Evolutionary conservation across 1,140 invertebrate species (phyloP).

Genomic region (Chelonus insularis): DNA sequence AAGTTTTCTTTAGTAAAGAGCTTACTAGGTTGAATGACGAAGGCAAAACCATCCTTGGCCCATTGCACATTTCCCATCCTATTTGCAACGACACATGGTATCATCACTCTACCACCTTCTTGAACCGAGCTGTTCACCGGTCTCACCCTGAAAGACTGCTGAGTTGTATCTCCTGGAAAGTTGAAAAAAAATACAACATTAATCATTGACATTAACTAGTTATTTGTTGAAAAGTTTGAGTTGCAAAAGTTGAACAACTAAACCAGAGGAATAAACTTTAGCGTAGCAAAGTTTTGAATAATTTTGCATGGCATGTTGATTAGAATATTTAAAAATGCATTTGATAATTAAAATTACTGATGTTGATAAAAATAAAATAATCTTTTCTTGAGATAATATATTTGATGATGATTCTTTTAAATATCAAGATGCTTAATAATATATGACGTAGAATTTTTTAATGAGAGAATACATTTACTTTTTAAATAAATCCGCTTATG

Average conservation of each 20-base stretch:
- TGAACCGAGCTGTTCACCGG: constrained; percentile 78
- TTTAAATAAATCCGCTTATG: no score
- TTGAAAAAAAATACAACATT: constrained; percentile 31
- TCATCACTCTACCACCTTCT: constrained; percentile 78
- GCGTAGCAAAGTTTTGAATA: no score
- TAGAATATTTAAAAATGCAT: no score
- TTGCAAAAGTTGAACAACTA: background rate
- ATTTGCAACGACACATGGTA: constrained; percentile 85
- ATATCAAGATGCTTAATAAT: no score
- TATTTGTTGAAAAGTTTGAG: background rate
- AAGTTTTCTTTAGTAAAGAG: constrained; percentile 7
- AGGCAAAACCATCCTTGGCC: constrained; percentile 92
- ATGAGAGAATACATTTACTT: no score
- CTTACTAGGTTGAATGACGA: constrained; percentile 67
- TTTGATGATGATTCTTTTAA: no score
- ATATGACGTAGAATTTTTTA: no score
- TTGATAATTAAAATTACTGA: no score
- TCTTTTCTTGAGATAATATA: no score
- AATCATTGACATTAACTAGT: constrained; percentile 1
- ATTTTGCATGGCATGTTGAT: no score
- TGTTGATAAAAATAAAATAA: no score
- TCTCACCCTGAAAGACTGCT: constrained; percentile 78
- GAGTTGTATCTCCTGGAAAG: constrained; percentile 57
- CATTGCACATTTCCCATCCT: constrained; percentile 86
- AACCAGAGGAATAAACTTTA: no score